Evolutionary conservation across 2,797 vertebrate species (phyloP), one percentile per base, ranked within the genome.

Genomic region (Salarias fasciatus): DNA sequence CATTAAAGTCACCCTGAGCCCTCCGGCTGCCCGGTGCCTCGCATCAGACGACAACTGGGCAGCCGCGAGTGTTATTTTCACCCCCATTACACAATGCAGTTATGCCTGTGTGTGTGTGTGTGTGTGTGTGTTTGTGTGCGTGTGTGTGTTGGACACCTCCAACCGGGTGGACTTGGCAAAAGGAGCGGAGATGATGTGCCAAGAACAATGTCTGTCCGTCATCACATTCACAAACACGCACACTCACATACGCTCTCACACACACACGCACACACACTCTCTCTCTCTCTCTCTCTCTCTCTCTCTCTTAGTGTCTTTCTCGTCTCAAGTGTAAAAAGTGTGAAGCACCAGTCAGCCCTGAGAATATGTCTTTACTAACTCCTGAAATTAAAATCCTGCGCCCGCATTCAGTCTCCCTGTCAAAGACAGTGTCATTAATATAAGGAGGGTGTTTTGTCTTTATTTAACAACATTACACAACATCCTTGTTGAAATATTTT

Each of bases 1-100:
- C 75, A 56, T 57, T 77, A 49, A 73, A 79, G 84, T 86, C 71
- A 77, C 71, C 62, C 59, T 84, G 80, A 85, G 65, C 57, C 62
- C 65, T 33, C 44, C 12, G 35, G 68, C 56, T 78, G 64, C 62
- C 30, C 12, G 4, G 49, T 11, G 50, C 43, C 56, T 62, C 62
- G 15, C 63, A 57, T 69, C 59, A 69, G 46, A 67, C 58, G 79
- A 83, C 73, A 82, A 73, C 70, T 68, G 77, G 64, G 65, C 68
- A 47, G 18, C 47, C 37, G 55, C 47, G n/a, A 5, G 47, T 60
- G 49, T 72, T 79, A 65, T 79, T 77, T 69, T 60, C 64, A 63
- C 52, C 48, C 40, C 35, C 8, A 24, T 70, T 61, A 70, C 68
- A 49, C 55, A 53, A 37, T 64, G 50, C 47, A 35, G 5, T 43